A percentile compares a stretch with the other conserved stretches of the same genome.
Conservation (phyloP, 2,113 vertebrate species). For the Oenanthe oenanthe region DNA sequence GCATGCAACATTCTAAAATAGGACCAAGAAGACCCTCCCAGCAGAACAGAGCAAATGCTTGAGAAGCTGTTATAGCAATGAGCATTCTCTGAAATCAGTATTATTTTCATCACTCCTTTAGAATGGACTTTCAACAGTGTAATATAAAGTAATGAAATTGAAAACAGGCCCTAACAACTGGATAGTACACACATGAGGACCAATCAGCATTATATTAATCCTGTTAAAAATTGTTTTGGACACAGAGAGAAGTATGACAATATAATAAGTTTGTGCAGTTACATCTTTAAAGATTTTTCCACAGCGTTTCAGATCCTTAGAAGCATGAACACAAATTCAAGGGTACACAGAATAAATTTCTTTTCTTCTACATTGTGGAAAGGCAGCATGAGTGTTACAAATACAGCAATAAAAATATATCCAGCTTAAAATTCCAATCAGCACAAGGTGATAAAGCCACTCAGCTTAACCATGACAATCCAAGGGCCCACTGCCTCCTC, state of each 20-base stretch:
- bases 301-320: background rate
- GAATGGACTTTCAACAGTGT: constrained; percentile 30
- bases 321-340: background rate
- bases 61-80: background rate
- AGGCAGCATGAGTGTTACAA: background rate
- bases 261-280: background rate
- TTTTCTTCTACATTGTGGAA: background rate
- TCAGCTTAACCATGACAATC: background rate
- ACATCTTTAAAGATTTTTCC: background rate
- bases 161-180: constrained; percentile 39
- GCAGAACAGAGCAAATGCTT: background rate
- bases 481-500: background rate
- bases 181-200: background rate
- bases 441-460: background rate
- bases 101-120: constrained; percentile 23
- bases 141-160: constrained; percentile 10
- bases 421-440: background rate
- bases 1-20: constrained; percentile 18
- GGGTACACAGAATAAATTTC: background rate
- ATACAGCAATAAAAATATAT: background rate
- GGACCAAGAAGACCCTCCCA: background rate
- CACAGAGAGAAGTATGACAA: background rate
- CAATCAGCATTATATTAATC: background rate
- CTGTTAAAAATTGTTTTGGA: background rate
- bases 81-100: background rate